Conservation (phyloP, 2,797 vertebrate genomes). For the Lepus townsendii region DNA sequence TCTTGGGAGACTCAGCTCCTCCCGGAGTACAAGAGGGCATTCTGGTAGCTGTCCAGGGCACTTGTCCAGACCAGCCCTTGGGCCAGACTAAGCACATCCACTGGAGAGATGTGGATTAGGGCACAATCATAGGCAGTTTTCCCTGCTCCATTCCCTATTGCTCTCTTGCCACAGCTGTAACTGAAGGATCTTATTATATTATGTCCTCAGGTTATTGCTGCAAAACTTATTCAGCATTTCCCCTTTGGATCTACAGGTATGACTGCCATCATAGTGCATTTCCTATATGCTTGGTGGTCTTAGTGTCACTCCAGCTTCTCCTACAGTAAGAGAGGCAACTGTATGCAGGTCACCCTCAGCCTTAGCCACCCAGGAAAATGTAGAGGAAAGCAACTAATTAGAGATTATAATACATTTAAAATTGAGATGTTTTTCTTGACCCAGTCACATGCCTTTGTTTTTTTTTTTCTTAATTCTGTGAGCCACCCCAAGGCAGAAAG, state of each 20-base stretch:
- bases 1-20: neutral
- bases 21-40: neutral
- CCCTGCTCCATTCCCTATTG: neutral
- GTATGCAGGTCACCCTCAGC: neutral
- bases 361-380: neutral
- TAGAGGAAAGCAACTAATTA: neutral
- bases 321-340: neutral
- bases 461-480: slow-evolving; percentile 7
- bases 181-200: neutral
- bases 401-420: slow-evolving; percentile 5
- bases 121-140: neutral
- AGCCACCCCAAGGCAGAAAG: neutral
- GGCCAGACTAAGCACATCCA: neutral
- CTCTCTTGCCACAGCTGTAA: slow-evolving; percentile 5
- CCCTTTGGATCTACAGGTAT: neutral
- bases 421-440: slow-evolving; percentile 15
- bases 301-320: neutral
- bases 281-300: neutral
- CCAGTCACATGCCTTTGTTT: neutral
- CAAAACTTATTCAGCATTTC: slow-evolving; percentile 44
- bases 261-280: slow-evolving; percentile 30
- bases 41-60: neutral
- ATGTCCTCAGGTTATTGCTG: neutral
- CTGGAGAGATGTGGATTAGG: neutral
- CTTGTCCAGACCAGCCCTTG: neutral